A percentile compares a stretch with the other conserved stretches of the same genome.
Conservation (phyloP, 2,113 vertebrate species). For the Notechis scutatus region DNA sequence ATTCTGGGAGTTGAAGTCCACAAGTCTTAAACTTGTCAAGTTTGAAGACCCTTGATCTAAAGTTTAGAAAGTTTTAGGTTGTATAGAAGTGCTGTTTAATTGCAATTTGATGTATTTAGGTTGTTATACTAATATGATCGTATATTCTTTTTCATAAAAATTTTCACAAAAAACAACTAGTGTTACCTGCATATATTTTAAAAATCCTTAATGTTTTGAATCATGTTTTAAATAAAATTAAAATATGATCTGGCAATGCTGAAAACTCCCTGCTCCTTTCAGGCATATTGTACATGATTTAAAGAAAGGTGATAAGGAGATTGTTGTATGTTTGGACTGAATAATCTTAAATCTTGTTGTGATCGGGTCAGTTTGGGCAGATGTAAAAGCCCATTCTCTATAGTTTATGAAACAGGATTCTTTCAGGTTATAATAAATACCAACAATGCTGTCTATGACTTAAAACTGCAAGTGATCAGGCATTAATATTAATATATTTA, state of each 20-base stretch:
- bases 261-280: not conserved
- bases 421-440: not conserved
- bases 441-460: not conserved
- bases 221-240: not conserved
- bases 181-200: not conserved
- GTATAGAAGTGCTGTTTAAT: not conserved
- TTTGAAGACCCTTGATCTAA: no score
- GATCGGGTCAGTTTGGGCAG: no score
- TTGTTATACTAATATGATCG: not conserved
- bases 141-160: not conserved
- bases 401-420: not conserved
- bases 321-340: not conserved
- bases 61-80: not conserved
- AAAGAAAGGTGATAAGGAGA: not conserved
- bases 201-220: not conserved
- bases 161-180: not conserved
- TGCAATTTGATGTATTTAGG: not conserved
- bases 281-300: not conserved
- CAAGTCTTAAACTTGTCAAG: no score
- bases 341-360: not conserved
- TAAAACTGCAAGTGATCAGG: not conserved
- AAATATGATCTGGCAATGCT: not conserved
- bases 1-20: no score
- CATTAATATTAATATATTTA: not conserved
- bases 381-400: no score